Evolutionary conservation across 2,888 invertebrate genomes (phyloP).

Genomic region (Agriopis marginaria): DNA sequence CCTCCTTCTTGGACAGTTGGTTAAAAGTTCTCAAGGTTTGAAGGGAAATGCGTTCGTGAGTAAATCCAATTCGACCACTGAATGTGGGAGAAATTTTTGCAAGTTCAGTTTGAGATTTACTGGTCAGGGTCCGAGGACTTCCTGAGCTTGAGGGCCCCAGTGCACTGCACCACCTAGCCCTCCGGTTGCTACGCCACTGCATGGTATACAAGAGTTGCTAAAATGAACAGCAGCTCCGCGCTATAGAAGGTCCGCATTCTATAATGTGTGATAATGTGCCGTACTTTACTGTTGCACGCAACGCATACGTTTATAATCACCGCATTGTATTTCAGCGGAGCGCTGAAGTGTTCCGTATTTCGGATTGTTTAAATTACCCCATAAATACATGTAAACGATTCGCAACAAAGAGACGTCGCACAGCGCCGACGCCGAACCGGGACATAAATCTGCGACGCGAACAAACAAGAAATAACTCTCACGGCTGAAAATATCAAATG

Average conservation of each 20-base stretch:
- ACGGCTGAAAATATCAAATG: conserved; percentile 84
- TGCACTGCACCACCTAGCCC: no score
- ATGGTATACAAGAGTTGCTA: background rate
- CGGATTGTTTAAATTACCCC: conserved; percentile 75
- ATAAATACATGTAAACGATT: conserved; percentile 78
- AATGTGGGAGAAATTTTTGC: no score
- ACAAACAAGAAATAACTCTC: conserved; percentile 77
- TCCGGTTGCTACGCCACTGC: no score
- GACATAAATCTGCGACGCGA: conserved; percentile 73
- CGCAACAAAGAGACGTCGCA: conserved; percentile 74
- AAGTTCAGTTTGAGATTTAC: no score
- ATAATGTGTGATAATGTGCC: conserved; percentile 8
- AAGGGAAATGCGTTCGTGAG: no score
- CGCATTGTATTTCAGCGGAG: conserved; percentile 65
- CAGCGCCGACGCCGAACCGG: conserved; percentile 60
- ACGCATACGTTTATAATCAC: conserved; percentile 56
- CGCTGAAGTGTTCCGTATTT: conserved; percentile 72
- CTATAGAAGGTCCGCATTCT: conserved; percentile 15
- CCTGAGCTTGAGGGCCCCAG: no score
- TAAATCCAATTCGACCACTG: no score
- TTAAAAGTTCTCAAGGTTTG: no score
- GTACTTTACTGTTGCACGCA: conserved; percentile 19
- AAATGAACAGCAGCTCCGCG: background rate
- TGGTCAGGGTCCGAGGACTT: no score
- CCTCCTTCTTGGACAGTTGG: no score